A percentile compares a stretch with the other conserved stretches of the same genome.
phyloP scores from a whole-genome alignment of 2,113 vertebrate genomes.

The Melanerpes formicivorus region DNA sequence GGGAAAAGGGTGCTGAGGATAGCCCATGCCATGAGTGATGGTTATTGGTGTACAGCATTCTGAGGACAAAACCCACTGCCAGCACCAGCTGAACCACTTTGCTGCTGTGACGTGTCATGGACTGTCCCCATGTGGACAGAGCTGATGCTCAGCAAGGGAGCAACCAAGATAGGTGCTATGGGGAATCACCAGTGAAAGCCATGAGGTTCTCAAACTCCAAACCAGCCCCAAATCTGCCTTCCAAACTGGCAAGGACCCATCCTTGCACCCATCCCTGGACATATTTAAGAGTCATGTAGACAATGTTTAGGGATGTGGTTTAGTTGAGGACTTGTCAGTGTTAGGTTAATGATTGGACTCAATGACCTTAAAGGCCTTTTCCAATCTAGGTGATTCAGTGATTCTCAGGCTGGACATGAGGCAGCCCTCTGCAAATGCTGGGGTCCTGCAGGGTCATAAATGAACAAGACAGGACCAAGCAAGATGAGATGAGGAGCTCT shows the following conservation, averaged over 20 bases:
- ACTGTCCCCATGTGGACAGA: neutral
- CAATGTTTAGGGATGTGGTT: too few species aligned
- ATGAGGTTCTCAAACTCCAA: neutral
- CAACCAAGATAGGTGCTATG: neutral
- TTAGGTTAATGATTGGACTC: too few species aligned
- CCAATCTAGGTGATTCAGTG: too few species aligned
- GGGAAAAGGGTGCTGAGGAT: neutral
- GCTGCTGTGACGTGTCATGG: neutral
- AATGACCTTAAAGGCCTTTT: too few species aligned
- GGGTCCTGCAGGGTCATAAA: neutral
- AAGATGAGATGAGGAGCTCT: neutral
- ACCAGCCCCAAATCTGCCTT: neutral
- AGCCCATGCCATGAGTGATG: accelerated
- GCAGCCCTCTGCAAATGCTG: neutral
- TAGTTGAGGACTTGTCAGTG: too few species aligned
- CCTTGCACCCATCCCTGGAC: too few species aligned
- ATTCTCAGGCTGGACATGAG: neutral
- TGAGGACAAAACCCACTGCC: neutral
- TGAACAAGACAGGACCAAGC: neutral
- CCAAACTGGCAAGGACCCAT: neutral
- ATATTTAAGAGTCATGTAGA: too few species aligned
- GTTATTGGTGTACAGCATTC: neutral
- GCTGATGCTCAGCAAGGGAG: neutral
- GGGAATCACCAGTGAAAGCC: neutral
- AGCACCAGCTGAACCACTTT: neutral